A percentile compares a stretch with the other conserved stretches of the same genome.
phyloP scores from a whole-genome alignment of 2,113 vertebrate genomes.

The Ciconia maguari region DNA sequence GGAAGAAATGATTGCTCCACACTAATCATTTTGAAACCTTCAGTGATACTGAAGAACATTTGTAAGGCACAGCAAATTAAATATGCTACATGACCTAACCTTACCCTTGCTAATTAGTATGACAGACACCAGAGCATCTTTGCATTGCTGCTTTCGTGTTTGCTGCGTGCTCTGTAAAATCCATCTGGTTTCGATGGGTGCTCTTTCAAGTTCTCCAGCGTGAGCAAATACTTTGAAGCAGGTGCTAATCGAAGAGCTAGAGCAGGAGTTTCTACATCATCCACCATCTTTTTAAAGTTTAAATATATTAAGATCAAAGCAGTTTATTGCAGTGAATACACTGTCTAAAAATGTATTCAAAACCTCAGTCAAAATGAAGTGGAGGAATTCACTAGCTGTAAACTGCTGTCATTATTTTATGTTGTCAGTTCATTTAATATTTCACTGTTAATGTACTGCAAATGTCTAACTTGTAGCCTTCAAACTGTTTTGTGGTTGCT shows the following conservation, averaged over 20 bases:
- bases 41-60: background rate
- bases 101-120: background rate
- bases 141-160: background rate
- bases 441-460: background rate
- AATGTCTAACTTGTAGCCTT: background rate
- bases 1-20: background rate
- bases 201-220: background rate
- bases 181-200: background rate
- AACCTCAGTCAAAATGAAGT: background rate
- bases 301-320: background rate
- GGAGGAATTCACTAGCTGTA: background rate
- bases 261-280: background rate
- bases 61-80: background rate
- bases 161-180: background rate
- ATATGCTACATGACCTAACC: background rate
- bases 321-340: background rate
- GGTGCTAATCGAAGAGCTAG: background rate
- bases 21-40: background rate
- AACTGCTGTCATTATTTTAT: background rate
- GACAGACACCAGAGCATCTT: background rate
- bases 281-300: background rate
- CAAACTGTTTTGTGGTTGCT: background rate
- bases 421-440: background rate
- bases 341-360: background rate
- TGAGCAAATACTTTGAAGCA: background rate